Conservation (phyloP, 2,888 invertebrate genomes). For the Graphium colonna region DNA sequence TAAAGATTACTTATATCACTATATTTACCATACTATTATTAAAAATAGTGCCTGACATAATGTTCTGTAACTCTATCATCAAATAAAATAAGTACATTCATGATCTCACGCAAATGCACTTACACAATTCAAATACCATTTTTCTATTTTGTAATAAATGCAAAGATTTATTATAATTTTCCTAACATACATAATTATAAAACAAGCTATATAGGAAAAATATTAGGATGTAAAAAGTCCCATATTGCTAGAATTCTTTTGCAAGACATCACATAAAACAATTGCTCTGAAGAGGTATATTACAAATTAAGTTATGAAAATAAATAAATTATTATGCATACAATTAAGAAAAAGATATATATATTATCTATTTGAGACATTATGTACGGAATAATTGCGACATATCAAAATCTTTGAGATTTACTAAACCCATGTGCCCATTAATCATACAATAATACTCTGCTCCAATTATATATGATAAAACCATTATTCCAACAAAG, state of each 20-base stretch:
- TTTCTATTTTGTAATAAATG: too few species aligned
- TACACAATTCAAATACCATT: too few species aligned
- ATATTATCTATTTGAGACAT: conserved; percentile 14
- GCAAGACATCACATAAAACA: conserved; percentile 10
- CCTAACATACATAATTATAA: background rate
- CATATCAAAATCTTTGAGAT: conserved; percentile 59
- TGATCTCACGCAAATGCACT: too few species aligned
- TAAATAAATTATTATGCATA: background rate
- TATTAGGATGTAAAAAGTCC: conserved; percentile 18
- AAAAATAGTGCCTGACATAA: background rate
- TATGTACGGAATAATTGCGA: conserved; percentile 49
- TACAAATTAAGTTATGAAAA: conserved; percentile 13
- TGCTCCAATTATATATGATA: conserved; percentile 90
- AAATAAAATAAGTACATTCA: too few species aligned
- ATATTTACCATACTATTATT: background rate
- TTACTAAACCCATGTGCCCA: conserved; percentile 70
- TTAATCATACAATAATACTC: conserved; percentile 84
- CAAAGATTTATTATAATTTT: too few species aligned
- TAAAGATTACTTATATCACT: background rate
- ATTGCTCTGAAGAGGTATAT: conserved; percentile 8
- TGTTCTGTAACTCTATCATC: too few species aligned
- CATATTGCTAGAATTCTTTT: conserved; percentile 18
- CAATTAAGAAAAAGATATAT: background rate
- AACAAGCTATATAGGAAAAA: conserved; percentile 5
- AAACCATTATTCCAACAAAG: conserved; percentile 88